A percentile compares a stretch with the other conserved stretches of the same genome.
phyloP scores from a whole-genome alignment of 1,140 invertebrate genomes.

The Sipha flava region DNA sequence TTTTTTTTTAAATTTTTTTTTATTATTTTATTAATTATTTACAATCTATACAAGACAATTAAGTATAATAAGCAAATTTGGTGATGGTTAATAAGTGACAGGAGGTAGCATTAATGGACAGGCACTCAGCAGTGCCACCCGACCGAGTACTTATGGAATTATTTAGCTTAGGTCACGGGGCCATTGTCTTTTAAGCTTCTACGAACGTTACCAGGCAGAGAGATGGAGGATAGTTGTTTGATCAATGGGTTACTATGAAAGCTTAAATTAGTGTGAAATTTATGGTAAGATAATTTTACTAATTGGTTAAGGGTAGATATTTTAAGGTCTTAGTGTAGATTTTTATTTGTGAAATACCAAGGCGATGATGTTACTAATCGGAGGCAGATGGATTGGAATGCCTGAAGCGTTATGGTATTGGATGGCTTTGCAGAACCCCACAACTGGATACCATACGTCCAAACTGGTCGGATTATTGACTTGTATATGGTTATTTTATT shows the following conservation, averaged over 20 bases:
- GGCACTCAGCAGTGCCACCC: no score
- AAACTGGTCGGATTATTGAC: no score
- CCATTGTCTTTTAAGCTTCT: neutral
- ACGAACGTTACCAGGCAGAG: no score
- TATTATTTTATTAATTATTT: no score
- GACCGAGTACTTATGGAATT: no score
- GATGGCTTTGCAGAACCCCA: no score
- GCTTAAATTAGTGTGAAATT: neutral
- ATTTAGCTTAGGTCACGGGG: neutral
- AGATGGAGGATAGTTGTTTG: neutral
- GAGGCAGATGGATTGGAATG: slow-evolving; percentile 20
- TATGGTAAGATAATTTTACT: neutral
- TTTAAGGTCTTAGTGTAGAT: neutral
- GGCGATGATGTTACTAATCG: neutral
- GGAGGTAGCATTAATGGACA: no score
- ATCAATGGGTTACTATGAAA: neutral
- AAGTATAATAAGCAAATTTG: no score
- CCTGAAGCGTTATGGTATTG: slow-evolving; percentile 38
- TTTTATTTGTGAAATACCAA: slow-evolving; percentile 14
- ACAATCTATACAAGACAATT: no score
- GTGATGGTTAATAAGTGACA: no score
- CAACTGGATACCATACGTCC: no score
- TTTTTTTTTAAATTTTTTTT: no score
- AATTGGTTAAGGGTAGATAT: neutral
- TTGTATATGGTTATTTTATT: slow-evolving; percentile 42